Evolutionary conservation across 2,888 invertebrate species (phyloP).

Genomic region (Eilema depressum): DNA sequence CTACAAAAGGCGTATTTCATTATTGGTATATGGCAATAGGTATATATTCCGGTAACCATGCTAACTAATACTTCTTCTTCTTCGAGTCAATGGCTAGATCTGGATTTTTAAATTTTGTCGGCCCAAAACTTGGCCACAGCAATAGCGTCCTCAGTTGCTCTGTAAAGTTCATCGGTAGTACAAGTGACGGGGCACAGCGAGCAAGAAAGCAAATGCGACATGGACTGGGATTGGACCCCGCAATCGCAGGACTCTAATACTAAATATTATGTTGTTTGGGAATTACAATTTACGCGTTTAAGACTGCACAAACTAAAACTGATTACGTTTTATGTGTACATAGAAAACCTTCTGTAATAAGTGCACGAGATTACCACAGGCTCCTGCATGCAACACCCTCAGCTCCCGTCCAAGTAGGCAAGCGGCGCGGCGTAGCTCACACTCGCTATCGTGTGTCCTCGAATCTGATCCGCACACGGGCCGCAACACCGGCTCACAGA

Average conservation of each 20-base stretch:
- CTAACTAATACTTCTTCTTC: no score
- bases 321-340: background rate
- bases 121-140: no score
- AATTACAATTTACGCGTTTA: background rate
- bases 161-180: no score
- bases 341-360: background rate
- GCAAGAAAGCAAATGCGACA: no score
- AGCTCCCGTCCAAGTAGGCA: constrained; percentile 87
- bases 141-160: no score
- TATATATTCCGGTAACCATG: no score
- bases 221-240: no score
- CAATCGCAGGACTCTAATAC: no score
- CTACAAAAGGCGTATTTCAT: constrained; percentile 61
- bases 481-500: constrained; percentile 92
- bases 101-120: no score
- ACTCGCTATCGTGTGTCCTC: constrained; percentile 93
- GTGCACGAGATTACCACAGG: constrained; percentile 70
- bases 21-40: background rate
- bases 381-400: constrained; percentile 78
- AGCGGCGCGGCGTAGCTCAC: constrained; percentile 92
- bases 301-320: background rate
- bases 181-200: no score
- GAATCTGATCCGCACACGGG: constrained; percentile 96
- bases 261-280: no score
- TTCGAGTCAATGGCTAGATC: no score